Evolutionary conservation across 1,140 invertebrate genomes (phyloP).

Genomic region (Drepana arcuata): DNA sequence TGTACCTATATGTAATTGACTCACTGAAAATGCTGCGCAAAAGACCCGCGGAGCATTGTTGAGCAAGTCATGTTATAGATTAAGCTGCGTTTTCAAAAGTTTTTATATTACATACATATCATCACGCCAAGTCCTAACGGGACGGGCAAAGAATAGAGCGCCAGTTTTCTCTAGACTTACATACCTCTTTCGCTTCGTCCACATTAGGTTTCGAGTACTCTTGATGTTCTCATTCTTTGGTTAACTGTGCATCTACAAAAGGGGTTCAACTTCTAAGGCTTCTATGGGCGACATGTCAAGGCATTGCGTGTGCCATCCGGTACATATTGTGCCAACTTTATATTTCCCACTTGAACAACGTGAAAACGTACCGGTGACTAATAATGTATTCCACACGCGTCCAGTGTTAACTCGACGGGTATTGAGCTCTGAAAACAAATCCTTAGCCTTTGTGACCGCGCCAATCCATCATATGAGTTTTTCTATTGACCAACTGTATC

Average conservation of each 20-base stretch:
- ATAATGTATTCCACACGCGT: conserved; percentile 60
- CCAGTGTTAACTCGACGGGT: conserved; percentile 39
- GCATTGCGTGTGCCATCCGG: background rate
- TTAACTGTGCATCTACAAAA: background rate
- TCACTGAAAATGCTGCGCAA: too few species aligned
- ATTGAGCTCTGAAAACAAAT: conserved; percentile 66
- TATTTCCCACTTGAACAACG: conserved; percentile 9
- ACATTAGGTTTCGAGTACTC: too few species aligned
- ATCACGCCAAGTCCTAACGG: too few species aligned
- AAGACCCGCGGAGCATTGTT: too few species aligned
- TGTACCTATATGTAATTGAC: too few species aligned
- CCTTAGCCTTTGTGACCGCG: conserved; percentile 36
- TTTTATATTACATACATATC: too few species aligned
- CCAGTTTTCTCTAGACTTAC: too few species aligned
- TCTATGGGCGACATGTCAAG: conserved; percentile 1
- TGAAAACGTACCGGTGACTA: conserved; percentile 6
- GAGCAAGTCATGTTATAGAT: too few species aligned
- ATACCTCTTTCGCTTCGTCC: too few species aligned
- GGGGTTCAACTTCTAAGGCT: conserved; percentile 4
- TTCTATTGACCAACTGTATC: conserved; percentile 56
- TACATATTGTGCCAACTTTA: conserved; percentile 4
- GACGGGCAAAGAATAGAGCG: too few species aligned
- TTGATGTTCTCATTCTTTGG: too few species aligned
- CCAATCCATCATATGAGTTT: conserved; percentile 62
- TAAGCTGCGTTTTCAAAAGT: too few species aligned